A percentile compares a stretch with the other conserved stretches of the same genome.
Evolutionary conservation across 2,797 vertebrate species (phyloP).

Genomic region (Liparis tanakae): DNA sequence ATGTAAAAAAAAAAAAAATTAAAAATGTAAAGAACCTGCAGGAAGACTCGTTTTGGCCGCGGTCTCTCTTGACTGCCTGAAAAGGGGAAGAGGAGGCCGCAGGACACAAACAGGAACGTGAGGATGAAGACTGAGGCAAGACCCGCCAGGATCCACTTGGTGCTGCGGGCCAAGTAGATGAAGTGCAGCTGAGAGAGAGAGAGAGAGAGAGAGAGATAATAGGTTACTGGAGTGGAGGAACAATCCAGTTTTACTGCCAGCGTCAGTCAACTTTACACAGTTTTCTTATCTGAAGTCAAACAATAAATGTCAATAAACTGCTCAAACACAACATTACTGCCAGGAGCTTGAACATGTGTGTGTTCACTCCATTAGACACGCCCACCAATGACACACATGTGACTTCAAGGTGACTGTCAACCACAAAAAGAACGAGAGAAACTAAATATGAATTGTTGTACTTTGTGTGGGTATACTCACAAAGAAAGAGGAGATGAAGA

Average conservation of each 20-base stretch:
- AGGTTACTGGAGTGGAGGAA: background rate
- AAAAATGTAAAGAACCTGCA: slow-evolving; percentile 94
- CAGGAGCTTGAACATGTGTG: background rate
- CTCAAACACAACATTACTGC: slow-evolving; percentile 7
- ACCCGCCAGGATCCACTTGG: slow-evolving; percentile 85
- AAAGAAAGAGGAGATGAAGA: slow-evolving; percentile 93
- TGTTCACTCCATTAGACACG: background rate
- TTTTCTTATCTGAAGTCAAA: slow-evolving; percentile 16
- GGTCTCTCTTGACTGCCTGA: slow-evolving; percentile 86
- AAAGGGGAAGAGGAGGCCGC: slow-evolving; percentile 93
- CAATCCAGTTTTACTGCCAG: background rate
- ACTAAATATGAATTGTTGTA: background rate
- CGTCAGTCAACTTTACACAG: background rate
- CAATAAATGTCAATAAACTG: background rate
- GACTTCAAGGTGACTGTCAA: background rate
- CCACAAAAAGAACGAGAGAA: background rate
- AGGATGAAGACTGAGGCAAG: slow-evolving; percentile 84
- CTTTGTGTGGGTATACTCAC: slow-evolving; percentile 82
- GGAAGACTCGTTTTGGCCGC: slow-evolving; percentile 92
- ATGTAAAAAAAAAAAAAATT: background rate
- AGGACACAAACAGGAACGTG: slow-evolving; percentile 88
- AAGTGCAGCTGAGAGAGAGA: slow-evolving; percentile 89
- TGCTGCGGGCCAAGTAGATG: slow-evolving; percentile 91
- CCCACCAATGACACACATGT: background rate
- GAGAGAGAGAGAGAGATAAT: background rate